phyloP scores from a whole-genome alignment of 2,113 vertebrate species.

The Myrmophylax atrothorax region DNA sequence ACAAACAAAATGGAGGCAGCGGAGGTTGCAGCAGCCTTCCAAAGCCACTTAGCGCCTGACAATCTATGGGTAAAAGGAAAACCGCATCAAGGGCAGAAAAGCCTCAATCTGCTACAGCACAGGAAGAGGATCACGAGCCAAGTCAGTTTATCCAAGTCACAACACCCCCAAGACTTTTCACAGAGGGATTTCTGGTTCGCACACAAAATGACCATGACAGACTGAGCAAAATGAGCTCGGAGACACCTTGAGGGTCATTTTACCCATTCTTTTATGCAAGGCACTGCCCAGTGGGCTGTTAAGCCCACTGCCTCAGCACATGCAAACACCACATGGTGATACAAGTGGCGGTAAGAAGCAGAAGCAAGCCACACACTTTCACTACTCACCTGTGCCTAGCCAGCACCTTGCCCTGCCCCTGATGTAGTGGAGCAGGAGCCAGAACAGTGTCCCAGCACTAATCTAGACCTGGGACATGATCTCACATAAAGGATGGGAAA shows the following conservation, averaged over 20 bases:
- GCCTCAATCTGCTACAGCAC: neutral
- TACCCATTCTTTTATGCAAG: neutral
- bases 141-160: neutral
- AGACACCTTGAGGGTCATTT: neutral
- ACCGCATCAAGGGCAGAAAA: slow-evolving; percentile 25
- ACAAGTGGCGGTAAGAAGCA: neutral
- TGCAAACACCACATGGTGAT: neutral
- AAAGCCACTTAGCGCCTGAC: slow-evolving; percentile 21
- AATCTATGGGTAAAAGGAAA: slow-evolving; percentile 42
- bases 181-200: neutral
- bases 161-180: neutral
- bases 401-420: neutral
- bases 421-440: neutral
- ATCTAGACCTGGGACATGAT: neutral
- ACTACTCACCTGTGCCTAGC: neutral
- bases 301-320: neutral
- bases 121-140: slow-evolving; percentile 9
- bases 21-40: neutral
- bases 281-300: neutral
- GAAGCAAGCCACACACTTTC: neutral
- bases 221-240: neutral
- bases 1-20: slow-evolving; percentile 62
- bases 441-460: neutral
- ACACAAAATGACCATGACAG: neutral
- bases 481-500: neutral